Conservation (phyloP, 1,140 invertebrate species). For the Drosophila parabipectinata region DNA sequence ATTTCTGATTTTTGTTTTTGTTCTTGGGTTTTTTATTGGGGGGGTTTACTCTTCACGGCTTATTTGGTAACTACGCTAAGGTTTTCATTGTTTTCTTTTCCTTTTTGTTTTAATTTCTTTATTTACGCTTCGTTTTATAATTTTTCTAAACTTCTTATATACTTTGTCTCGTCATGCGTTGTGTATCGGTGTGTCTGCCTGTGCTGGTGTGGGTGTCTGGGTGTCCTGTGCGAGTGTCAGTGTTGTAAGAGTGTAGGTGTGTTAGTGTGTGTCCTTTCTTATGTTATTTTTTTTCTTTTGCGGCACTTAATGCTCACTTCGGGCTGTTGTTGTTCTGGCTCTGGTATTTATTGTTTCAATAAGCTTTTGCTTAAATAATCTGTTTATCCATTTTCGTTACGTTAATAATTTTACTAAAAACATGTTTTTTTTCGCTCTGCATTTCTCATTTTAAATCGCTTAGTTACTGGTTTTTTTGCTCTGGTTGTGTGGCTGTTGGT, state of each 20-base stretch:
- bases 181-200: conserved; percentile 49
- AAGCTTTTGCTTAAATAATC: conserved; percentile 56
- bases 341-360: conserved; percentile 40
- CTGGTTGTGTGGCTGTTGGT: conserved; percentile 49
- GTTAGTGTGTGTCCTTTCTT: conserved; percentile 30
- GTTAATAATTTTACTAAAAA: conserved; percentile 72
- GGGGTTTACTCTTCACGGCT: conserved; percentile 61
- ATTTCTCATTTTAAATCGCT: conserved; percentile 22
- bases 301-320: conserved; percentile 22
- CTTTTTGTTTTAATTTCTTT: conserved; percentile 47
- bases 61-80: conserved; percentile 79
- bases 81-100: conserved; percentile 61
- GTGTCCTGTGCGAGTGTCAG: conserved; percentile 59
- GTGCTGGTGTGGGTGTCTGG: conserved; percentile 41
- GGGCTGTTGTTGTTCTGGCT: conserved; percentile 38
- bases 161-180: conserved; percentile 79
- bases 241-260: conserved; percentile 52
- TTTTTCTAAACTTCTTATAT: conserved; percentile 80
- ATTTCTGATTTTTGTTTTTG: conserved; percentile 38
- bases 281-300: conserved; percentile 2
- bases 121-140: conserved; percentile 66
- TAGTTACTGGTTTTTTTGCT: conserved; percentile 52
- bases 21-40: conserved; percentile 49
- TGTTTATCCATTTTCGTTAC: conserved; percentile 52
- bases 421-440: conserved; percentile 33